Evolutionary conservation across 2,888 invertebrate species (phyloP).

Genomic region (Lithodes maja): DNA sequence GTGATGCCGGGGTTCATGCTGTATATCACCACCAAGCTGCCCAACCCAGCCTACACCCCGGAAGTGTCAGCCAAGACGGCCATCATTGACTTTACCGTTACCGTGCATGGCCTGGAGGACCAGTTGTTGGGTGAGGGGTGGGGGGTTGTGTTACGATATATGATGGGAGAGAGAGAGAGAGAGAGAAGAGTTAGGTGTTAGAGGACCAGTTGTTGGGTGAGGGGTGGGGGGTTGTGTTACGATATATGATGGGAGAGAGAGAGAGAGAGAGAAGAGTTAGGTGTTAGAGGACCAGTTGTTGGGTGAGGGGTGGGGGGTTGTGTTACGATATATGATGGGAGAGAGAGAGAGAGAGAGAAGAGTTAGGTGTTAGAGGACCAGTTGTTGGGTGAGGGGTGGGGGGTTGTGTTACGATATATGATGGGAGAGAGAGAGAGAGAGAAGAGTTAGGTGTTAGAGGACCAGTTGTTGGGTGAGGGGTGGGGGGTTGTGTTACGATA

Average conservation of each 20-base stretch:
- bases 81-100: constrained; percentile 98
- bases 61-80: constrained; percentile 97
- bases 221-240: neutral
- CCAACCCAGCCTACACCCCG: constrained; percentile 97
- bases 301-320: constrained; percentile 75
- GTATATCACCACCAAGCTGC: constrained; percentile 96
- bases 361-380: too few species aligned
- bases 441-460: too few species aligned
- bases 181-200: too few species aligned
- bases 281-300: constrained; percentile 97
- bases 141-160: too few species aligned
- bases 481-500: too few species aligned
- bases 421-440: too few species aligned
- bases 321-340: too few species aligned
- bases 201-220: constrained; percentile 92
- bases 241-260: too few species aligned
- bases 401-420: too few species aligned
- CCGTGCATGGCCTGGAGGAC: constrained; percentile 96
- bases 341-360: too few species aligned
- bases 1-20: constrained; percentile 96
- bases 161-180: too few species aligned
- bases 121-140: constrained; percentile 83
- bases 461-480: constrained; percentile 85
- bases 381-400: constrained; percentile 79
- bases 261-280: too few species aligned